These are phyloP conservation scores for Athrips mouffetella DNA, from an alignment of 2,888 invertebrate species.

Conservation along the genomic window DNA sequence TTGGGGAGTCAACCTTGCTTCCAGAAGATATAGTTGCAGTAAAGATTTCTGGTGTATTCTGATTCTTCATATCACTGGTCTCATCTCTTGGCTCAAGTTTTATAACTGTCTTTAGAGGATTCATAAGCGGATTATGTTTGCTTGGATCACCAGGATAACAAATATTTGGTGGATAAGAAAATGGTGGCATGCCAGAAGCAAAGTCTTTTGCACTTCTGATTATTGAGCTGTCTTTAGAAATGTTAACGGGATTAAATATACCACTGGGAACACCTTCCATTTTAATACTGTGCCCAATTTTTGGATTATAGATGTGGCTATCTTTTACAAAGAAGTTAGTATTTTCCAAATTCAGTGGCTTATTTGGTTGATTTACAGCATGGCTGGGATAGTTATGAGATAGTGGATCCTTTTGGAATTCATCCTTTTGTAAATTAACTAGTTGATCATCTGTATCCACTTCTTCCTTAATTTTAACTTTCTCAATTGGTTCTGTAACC, in stretches of 20 bases:
- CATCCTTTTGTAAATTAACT: constrained; percentile 65
- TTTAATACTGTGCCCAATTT: constrained; percentile 64
- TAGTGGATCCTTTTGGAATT: constrained; percentile 67
- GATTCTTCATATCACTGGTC: constrained; percentile 63
- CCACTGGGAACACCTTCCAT: constrained; percentile 63
- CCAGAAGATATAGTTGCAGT: constrained; percentile 69
- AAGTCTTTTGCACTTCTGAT: constrained; percentile 69
- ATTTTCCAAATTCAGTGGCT: constrained; percentile 67
- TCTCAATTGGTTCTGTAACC: constrained; percentile 69
- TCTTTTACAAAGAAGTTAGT: constrained; percentile 73
- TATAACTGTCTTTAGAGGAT: constrained; percentile 72
- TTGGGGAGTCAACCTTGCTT: constrained; percentile 66
- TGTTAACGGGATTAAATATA: constrained; percentile 68
- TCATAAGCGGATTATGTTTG: constrained; percentile 64
- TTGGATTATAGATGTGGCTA: constrained; percentile 66
- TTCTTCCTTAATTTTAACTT: constrained; percentile 75
- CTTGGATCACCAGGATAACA: constrained; percentile 62
- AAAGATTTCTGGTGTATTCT: constrained; percentile 71
- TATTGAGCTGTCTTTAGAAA: constrained; percentile 63
- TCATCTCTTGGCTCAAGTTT: constrained; percentile 75
- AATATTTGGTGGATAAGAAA: constrained; percentile 59
- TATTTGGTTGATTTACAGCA: constrained; percentile 54
- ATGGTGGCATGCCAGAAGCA: constrained; percentile 57
- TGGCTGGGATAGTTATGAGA: constrained; percentile 65
- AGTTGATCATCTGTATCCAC: constrained; percentile 66